phyloP scores from a whole-genome alignment of 1,140 invertebrate genomes.

The Drosophila murphyi region DNA sequence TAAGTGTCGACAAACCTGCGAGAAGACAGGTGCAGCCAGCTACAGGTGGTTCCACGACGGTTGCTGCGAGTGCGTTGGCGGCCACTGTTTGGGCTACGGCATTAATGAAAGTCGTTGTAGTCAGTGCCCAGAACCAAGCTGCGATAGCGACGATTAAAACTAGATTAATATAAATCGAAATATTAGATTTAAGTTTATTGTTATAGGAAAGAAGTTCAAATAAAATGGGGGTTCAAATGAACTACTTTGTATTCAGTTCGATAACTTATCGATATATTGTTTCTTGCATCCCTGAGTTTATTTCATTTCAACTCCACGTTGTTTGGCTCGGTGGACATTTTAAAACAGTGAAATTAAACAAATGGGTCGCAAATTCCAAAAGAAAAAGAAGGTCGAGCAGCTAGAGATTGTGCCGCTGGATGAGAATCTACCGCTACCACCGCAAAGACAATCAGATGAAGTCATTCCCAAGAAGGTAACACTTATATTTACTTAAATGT shows the following conservation, averaged over 20 bases:
- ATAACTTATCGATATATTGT: constrained; percentile 14
- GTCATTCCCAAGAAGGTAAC: constrained; percentile 66
- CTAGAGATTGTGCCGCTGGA: constrained; percentile 78
- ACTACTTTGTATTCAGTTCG: neutral
- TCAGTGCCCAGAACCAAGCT: constrained; percentile 55
- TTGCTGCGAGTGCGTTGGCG: constrained; percentile 96
- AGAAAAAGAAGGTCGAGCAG: constrained; percentile 67
- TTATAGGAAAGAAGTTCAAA: neutral
- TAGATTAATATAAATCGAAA: constrained; percentile 1
- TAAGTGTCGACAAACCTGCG: constrained; percentile 87
- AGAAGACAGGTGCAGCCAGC: constrained; percentile 67
- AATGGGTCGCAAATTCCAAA: constrained; percentile 77
- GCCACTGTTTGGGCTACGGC: constrained; percentile 94
- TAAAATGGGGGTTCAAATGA: constrained; percentile 3
- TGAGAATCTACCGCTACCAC: constrained; percentile 69
- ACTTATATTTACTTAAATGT: neutral
- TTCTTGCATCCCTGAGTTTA: constrained; percentile 12
- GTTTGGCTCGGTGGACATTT: constrained; percentile 26
- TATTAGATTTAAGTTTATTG: constrained; percentile 11
- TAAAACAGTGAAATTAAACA: constrained; percentile 8
- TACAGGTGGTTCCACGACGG: constrained; percentile 96
- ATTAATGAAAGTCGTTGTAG: constrained; percentile 63
- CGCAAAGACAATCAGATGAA: constrained; percentile 70
- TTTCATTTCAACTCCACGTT: constrained; percentile 63
- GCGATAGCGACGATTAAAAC: constrained; percentile 47